These are phyloP conservation scores for Anoplius nigerrimus DNA, from an alignment of 2,888 invertebrate species.

Conservation along the genomic window DNA sequence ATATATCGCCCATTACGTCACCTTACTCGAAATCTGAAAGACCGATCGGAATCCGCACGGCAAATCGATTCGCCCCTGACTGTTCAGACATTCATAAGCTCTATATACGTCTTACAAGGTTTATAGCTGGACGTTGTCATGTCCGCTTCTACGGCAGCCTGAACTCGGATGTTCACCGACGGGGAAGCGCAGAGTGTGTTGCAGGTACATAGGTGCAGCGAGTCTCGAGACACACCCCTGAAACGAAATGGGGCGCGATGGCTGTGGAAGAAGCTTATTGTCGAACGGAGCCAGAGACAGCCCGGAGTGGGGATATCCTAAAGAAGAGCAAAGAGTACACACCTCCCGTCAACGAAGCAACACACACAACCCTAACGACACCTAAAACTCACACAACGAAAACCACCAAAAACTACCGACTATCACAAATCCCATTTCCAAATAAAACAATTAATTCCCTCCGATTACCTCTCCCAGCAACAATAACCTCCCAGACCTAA, in stretches of 20 bases:
- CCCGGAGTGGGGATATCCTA: slow-evolving; percentile 6
- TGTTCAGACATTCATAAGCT: slow-evolving; percentile 11
- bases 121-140: slow-evolving; percentile 7
- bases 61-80: slow-evolving; percentile 7
- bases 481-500: too few species aligned
- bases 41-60: too few species aligned
- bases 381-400: too few species aligned
- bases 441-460: too few species aligned
- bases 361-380: not conserved
- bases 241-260: slow-evolving; percentile 31
- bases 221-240: slow-evolving; percentile 56
- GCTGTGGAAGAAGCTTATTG: slow-evolving; percentile 23
- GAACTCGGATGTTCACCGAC: not conserved
- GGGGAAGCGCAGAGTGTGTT: slow-evolving; percentile 23
- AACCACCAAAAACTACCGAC: too few species aligned
- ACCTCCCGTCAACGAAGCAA: slow-evolving; percentile 8
- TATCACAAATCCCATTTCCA: too few species aligned
- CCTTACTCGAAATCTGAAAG: too few species aligned
- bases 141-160: slow-evolving; percentile 9
- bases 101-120: too few species aligned
- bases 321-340: slow-evolving; percentile 22
- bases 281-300: slow-evolving; percentile 12
- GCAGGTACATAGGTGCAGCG: slow-evolving; percentile 45
- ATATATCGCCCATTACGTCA: too few species aligned
- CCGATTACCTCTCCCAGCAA: too few species aligned